These are phyloP conservation scores for Venustaconcha ellipsiformis DNA, from an alignment of 1,140 invertebrate genomes.

Conservation along the genomic window DNA sequence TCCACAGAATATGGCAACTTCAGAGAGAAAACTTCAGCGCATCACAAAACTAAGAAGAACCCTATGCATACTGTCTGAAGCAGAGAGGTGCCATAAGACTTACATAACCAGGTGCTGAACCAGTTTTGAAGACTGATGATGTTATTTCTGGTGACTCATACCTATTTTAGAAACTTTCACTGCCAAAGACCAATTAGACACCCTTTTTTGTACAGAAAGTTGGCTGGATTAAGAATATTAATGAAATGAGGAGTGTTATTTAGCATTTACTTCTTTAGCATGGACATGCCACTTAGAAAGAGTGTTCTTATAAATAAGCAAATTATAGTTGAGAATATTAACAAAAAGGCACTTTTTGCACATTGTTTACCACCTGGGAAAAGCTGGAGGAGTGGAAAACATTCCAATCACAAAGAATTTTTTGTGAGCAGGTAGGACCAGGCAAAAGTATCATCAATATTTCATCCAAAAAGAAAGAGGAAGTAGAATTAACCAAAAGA, in stretches of 20 bases:
- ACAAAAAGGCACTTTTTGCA: conserved; percentile 33
- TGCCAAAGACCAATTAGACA: neutral
- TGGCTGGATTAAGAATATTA: neutral
- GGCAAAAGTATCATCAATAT: conserved; percentile 24
- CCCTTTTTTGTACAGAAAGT: neutral
- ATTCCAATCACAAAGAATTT: conserved; percentile 14
- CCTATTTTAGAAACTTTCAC: neutral
- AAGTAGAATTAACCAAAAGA: neutral
- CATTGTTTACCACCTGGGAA: conserved; percentile 35
- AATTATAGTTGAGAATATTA: conserved; percentile 41
- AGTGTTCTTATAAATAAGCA: conserved; percentile 52
- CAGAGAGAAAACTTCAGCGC: neutral
- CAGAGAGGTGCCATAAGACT: neutral
- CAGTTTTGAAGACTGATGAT: neutral
- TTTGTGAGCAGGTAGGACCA: neutral
- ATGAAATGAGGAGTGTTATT: neutral
- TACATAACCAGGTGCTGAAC: neutral
- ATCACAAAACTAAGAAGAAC: neutral
- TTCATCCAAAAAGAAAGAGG: conserved; percentile 9
- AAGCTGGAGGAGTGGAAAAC: conserved; percentile 28
- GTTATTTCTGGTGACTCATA: neutral
- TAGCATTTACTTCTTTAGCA: conserved; percentile 38
- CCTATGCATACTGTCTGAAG: neutral
- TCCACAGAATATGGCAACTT: neutral
- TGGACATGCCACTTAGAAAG: conserved; percentile 50